Evolutionary conservation across 2,888 invertebrate genomes (phyloP), one percentile per base, ranked within the genome.

Genomic region (Conus canariensis): DNA sequence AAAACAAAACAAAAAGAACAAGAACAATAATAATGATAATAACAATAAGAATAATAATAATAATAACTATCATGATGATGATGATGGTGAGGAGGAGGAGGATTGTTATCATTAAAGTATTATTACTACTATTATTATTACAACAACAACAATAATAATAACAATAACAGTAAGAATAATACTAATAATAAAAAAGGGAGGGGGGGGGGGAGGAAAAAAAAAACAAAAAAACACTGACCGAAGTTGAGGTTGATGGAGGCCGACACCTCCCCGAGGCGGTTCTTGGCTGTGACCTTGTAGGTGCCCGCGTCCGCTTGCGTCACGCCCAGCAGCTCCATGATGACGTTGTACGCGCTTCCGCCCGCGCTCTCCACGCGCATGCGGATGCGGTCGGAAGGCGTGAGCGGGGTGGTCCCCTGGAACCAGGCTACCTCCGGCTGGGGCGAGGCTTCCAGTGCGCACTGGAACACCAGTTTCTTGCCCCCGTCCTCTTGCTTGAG

Each of bases 401-500:
- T 97, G 94, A 98, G 97, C 96, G 97, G 97, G 95, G 98, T 98
- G 96, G 98, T 98, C 90, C 97, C 97, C 93, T 97, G 96, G 93
- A 96, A 97, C 99, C 99, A 99, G 97, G 97, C 97, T 95, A 99
- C 97, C 96, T 97, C 98, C 96, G 99, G 99, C 97, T 98, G 98
- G 94, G 99, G 99, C 97, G 99, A 99, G 96, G 99, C 99, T 96
- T 98, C 99, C 97, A 99, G 98, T 97, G 99, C 97, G 97, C 99
- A 99, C 97, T 99, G 99, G 97, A 99, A 99, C 95, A 98, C 98
- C 96, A 99, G 98, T 97, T 98, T 98, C 96, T 98, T 98, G 96
- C 99, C 99, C 97, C 99, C 99, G 96, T 98, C 98, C 96, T 98
- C 98, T 97, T 99, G 99, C 97, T 98, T 98, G 97, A 99, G 99